Percentiles rank a stretch among this genome's conserved stretches.
These are phyloP conservation scores for Leptoteleia sp. DNA, from an alignment of 1,140 invertebrate species.

Conservation along the genomic window DNA sequence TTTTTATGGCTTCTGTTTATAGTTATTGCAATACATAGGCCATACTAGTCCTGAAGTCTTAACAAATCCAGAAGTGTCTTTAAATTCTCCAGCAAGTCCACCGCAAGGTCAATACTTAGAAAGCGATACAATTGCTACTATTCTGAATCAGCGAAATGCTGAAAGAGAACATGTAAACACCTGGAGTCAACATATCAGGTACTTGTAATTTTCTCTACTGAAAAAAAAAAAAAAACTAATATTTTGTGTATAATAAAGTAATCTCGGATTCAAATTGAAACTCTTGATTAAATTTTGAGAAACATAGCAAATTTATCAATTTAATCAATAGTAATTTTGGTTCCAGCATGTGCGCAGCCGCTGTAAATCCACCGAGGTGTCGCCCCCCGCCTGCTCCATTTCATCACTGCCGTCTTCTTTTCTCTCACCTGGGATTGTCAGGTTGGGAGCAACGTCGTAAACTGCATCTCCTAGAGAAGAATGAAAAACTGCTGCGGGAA, in stretches of 20 bases:
- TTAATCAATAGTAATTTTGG: no score
- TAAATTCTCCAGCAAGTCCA: conserved; percentile 87
- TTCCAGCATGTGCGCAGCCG: conserved; percentile 71
- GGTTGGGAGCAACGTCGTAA: conserved; percentile 93
- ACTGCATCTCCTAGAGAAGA: conserved; percentile 93
- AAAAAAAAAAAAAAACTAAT: no score
- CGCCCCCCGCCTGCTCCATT: conserved; percentile 84
- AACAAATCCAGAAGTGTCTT: conserved; percentile 84
- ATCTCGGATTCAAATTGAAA: no score
- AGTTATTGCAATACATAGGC: conserved; percentile 94
- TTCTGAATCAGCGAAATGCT: conserved; percentile 89
- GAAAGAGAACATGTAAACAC: conserved; percentile 87
- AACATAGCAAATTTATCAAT: no score
- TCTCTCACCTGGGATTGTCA: conserved; percentile 94
- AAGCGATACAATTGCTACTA: conserved; percentile 91
- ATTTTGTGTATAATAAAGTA: no score
- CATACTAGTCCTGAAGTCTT: conserved; percentile 96
- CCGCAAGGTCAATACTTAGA: conserved; percentile 87
- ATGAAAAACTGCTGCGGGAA: conserved; percentile 94
- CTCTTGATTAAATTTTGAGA: no score
- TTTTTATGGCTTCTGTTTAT: conserved; percentile 57
- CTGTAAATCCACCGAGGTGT: conserved; percentile 72
- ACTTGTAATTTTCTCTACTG: neutral
- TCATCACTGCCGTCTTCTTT: conserved; percentile 92
- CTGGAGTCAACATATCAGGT: conserved; percentile 78